Base-by-base conservation (phyloP, 2,888 invertebrate species). In the Parnassius orleans region DNA sequence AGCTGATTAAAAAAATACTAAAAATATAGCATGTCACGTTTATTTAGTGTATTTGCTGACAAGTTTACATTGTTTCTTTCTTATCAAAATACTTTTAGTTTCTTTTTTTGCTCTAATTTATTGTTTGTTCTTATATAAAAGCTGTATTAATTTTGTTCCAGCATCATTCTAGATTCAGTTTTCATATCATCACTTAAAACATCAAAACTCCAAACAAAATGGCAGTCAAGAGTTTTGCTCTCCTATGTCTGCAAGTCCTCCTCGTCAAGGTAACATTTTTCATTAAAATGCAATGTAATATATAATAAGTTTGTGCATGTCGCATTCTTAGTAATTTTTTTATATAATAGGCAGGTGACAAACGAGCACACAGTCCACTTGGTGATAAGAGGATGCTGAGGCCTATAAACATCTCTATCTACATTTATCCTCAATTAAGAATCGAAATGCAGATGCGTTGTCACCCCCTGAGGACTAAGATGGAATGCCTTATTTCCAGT, bases 161-260 rank as follows among this genome's bases (percentile, higher is more conserved):
- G 55, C 9, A 57, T 59, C 58, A 63, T 58, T 59, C 47, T 48
- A 53, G 53, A 48, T 51, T 53, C 42, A 14, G 50, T 60, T 11
- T 43, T 15, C 50, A 47, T 24, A 48, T 50, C 14, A 7, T 48
- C 24, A 19, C 10, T 50, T 12, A 12, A 15, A 9, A 53, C 15
- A 24, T 41, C 9, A 11, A 33, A 19, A 14, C 14, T 24, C 33
- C 33, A 14, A 59, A 46, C 41, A 46, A 61, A 51, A 63, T 63
- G 63, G 51, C 54, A 47, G 44, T n/a, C 3, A 59, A 55, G 52
- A 7, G 24, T 43, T 24, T 46, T 24, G n/a, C 50, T 51, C 33
- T 63, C 19, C 11, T 46, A 19, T 15, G 59, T 33, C 47, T 63
- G 19, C 63, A 63, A 55, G 10, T 62, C 9, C 53, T 63, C 10